Conservation (phyloP, 2,888 invertebrate genomes). For the Amiota mariae region DNA sequence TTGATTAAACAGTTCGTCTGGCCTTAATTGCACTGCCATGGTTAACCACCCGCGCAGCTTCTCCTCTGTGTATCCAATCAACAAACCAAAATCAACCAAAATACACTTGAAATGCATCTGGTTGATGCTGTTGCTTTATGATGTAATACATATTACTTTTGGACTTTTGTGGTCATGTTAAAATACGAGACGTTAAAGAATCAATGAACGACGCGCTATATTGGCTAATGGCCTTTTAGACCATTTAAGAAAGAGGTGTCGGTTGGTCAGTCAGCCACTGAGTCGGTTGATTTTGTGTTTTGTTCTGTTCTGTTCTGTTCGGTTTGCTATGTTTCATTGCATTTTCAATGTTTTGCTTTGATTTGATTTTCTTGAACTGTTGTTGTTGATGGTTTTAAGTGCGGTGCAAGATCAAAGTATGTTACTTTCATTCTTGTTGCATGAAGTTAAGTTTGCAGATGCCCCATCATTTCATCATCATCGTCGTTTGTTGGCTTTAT, state of each 20-base stretch:
- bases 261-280: slow-evolving; percentile 40
- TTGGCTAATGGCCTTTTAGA: slow-evolving; percentile 67
- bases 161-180: slow-evolving; percentile 67
- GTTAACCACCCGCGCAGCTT: not conserved
- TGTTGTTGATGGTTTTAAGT: not conserved
- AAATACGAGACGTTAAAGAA: slow-evolving; percentile 59
- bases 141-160: slow-evolving; percentile 67
- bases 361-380: not conserved
- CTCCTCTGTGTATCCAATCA: slow-evolving; percentile 10
- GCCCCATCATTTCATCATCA: too few relatives aligned
- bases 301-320: slow-evolving; percentile 27
- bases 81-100: too few relatives aligned
- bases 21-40: slow-evolving; percentile 56
- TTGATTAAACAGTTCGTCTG: slow-evolving; percentile 49
- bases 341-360: slow-evolving; percentile 43
- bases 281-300: slow-evolving; percentile 16
- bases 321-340: slow-evolving; percentile 51
- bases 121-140: slow-evolving; percentile 51
- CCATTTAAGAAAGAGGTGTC: slow-evolving; percentile 56
- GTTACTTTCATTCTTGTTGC: slow-evolving; percentile 56
- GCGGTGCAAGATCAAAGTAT: slow-evolving; percentile 61
- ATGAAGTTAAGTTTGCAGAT: slow-evolving; percentile 24
- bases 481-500: slow-evolving; percentile 1
- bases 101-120: slow-evolving; percentile 31
- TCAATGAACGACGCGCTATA: slow-evolving; percentile 54